Conservation (phyloP, 92 coral and sea anemone species). For the Metridium senile region DNA sequence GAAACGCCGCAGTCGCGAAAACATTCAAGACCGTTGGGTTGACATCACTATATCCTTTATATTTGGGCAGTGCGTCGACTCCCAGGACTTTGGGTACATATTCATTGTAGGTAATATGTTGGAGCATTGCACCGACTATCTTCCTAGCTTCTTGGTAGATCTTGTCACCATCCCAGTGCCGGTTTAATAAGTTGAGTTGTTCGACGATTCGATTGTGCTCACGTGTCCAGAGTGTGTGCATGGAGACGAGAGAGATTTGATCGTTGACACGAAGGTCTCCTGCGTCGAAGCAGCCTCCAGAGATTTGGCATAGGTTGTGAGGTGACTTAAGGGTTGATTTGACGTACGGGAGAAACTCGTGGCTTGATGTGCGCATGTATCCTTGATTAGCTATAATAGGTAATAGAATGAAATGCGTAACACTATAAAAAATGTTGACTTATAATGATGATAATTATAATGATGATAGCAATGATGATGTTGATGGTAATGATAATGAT, state of each 20-base stretch:
- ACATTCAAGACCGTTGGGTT: conserved; percentile 83
- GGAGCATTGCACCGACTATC: conserved; percentile 91
- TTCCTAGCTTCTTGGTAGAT: conserved; percentile 89
- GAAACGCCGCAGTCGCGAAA: conserved; percentile 93
- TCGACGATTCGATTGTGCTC: conserved; percentile 92
- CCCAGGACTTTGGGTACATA: conserved; percentile 91
- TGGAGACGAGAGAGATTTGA: conserved; percentile 87
- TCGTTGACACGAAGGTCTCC: conserved; percentile 98
- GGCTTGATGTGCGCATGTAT: conserved; percentile 52
- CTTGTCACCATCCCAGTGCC: conserved; percentile 76
- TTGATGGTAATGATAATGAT: too few species aligned
- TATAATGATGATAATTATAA: too few species aligned
- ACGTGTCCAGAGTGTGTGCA: conserved; percentile 95
- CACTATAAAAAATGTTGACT: too few species aligned
- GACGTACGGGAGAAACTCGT: conserved; percentile 76
- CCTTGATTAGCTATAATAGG: conserved; percentile 77
- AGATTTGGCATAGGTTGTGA: conserved; percentile 79
- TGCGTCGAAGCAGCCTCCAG: conserved; percentile 94
- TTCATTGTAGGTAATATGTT: conserved; percentile 85
- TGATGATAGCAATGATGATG: too few species aligned
- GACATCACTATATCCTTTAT: conserved; percentile 73
- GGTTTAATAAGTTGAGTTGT: conserved; percentile 56
- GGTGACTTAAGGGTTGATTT: conserved; percentile 84
- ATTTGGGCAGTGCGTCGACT: conserved; percentile 52
- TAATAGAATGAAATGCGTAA: too few species aligned